Percentiles rank a stretch among this genome's conserved stretches.
Conservation (phyloP, 2,888 invertebrate species). For the Ctenicera cuprea region DNA sequence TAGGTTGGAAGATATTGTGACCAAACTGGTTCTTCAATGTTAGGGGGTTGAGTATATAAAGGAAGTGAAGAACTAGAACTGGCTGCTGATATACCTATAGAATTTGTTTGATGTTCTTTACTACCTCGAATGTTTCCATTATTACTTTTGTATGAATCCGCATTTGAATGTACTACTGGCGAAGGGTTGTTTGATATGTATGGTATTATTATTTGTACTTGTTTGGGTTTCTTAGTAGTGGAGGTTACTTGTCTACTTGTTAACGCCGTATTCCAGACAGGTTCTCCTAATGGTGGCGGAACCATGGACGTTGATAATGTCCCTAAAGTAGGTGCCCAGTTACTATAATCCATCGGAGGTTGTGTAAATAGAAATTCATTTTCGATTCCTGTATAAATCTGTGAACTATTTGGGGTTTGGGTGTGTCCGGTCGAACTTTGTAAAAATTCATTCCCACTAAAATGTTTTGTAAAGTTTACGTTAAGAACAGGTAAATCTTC, state of each 20-base stretch:
- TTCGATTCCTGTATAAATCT: neutral
- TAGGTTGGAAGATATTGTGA: slow-evolving; percentile 72
- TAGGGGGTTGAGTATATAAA: slow-evolving; percentile 65
- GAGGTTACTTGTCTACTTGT: slow-evolving; percentile 54
- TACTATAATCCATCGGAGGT: slow-evolving; percentile 62
- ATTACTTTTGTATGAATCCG: neutral
- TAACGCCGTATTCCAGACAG: slow-evolving; percentile 61
- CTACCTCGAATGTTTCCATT: neutral
- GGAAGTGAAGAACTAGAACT: slow-evolving; percentile 53
- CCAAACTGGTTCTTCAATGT: slow-evolving; percentile 65
- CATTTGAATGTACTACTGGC: neutral
- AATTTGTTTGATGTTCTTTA: neutral
- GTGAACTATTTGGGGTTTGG: neutral
- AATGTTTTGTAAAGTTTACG: too few relatives aligned
- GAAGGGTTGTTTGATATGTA: slow-evolving; percentile 78
- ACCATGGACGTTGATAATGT: slow-evolving; percentile 61
- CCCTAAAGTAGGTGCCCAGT: slow-evolving; percentile 61
- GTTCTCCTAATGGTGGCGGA: slow-evolving; percentile 64
- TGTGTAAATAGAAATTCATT: slow-evolving; percentile 8
- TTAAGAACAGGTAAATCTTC: too few relatives aligned
- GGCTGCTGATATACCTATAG: slow-evolving; percentile 28
- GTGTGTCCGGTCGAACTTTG: neutral
- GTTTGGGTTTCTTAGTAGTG: slow-evolving; percentile 75
- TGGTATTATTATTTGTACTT: slow-evolving; percentile 88
- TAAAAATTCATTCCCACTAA: neutral